Evolutionary conservation across 1,140 invertebrate genomes (phyloP), one percentile per base, ranked within the genome.

Genomic region (Drosophila burlai): DNA sequence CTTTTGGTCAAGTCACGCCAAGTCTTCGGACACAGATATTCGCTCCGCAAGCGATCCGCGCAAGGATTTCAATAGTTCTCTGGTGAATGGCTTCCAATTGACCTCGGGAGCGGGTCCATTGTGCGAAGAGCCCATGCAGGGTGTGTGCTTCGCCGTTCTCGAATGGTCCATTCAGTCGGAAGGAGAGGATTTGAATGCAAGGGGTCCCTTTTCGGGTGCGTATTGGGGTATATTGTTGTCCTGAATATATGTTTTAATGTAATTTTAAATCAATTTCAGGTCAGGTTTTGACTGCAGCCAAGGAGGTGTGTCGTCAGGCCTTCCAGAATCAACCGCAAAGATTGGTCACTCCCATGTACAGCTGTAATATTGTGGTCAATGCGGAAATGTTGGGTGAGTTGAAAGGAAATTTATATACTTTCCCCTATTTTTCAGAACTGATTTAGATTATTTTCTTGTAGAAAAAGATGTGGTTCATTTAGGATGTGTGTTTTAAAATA

Each of bases 331-430:
- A 98, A 91, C 96, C 97, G 7, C 98, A 98, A 91, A 94, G 99
- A 65, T 93, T 99, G 5, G 97, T 99, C 94, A 97, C 97, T 13
- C 98, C 99, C 1, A 99, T 99, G 98, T 99, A 99, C 92, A 97
- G 96, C 40, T 99, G 98, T 93, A 96, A 95, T 81, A 98, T 99
- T 71, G 95, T 97, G 85, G 98, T 98, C 13, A 98, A 97, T 78
- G 96, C 97, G 3, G 97, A 98, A 93, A 97, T 98, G 76, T 94
- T 99, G 85, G 98, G 98, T 97, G 93, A 96, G 49, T 65, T 46
- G 11, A 1, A 15, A 8, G 0, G 2, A 16, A 24, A 3, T 21
- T 36, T 21, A 24, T 10, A 24, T 52, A 7, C 18, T 18, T 45
- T 40, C 0, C 11, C 29, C 29, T 29, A 78, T 57, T 66, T 80